Evolutionary conservation across 2,888 invertebrate genomes (phyloP), one percentile per base, ranked within the genome.

Genomic region (Carabus problematicus): DNA sequence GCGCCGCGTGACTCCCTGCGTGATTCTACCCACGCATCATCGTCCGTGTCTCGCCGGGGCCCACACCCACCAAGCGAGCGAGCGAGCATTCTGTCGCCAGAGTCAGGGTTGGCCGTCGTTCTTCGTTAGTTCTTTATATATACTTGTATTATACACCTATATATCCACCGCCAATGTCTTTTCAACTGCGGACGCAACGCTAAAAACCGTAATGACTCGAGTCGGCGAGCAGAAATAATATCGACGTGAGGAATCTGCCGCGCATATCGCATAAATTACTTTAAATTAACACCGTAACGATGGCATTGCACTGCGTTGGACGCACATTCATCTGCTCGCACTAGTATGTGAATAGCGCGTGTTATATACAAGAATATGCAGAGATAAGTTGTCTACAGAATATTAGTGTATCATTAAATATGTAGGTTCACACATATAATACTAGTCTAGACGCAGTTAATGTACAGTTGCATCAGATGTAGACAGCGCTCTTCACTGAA

Each of bases 251-350:
- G 67, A 67, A 67, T 67, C 67, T 67, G 67, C 67, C 60, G 67
- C 67, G 67, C 67, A 67, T 67, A 67, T 60, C 67, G 67, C 67
- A 67, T 67, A 67, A 67, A 67, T 67, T 67, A 67, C 67, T 67
- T 67, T 67, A 67, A 67, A 67, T 67, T 67, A 67, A 67, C 67
- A 67, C 60, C 67, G 67, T 67, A 67, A 67, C 67, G 67, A 67
- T 67, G 67, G 60, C 67, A 67, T 67, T 67, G 67, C 67, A 67
- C 67, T 67, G 49, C 41, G 41, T 14, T 19, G 45, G 16, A 12
- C 16, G n/a, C 52, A 52, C 14, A 29, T 52, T 52, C 14, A 18
- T 52, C 14, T 52, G 52, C 19, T 2, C 29, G 2, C 29, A 29
- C 29, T 29, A 2, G 6, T 29, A 29, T 29, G 29, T 6, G 29